Percentiles rank a stretch among this genome's conserved stretches.
Evolutionary conservation across 1,140 invertebrate species (phyloP).

Genomic region (Eriocheir sinensis): DNA sequence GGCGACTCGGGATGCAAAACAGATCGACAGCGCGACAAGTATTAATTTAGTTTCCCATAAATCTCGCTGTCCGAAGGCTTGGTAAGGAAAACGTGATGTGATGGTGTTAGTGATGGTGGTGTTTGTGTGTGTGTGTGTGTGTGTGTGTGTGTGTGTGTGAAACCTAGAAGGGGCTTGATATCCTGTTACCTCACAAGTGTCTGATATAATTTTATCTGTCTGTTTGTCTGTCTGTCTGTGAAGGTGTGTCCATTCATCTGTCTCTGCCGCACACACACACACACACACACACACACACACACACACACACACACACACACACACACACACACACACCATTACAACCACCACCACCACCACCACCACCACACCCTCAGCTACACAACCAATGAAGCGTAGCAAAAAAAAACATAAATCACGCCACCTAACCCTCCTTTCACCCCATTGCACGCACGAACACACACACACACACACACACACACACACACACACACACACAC

Average conservation of each 20-base stretch:
- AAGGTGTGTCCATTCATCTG: background rate
- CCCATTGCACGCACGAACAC: background rate
- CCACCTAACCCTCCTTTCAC: slow-evolving; percentile 8
- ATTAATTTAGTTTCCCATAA: background rate
- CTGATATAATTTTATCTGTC: too few relatives aligned
- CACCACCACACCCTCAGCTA: background rate
- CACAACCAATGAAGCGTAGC: background rate
- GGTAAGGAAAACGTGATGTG: background rate
- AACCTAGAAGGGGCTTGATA: too few relatives aligned
- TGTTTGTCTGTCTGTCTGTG: background rate
- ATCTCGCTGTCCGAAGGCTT: background rate
- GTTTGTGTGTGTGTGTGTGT: slow-evolving; percentile 19
- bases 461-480: slow-evolving; percentile 12
- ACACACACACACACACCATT: background rate
- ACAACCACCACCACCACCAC: too few relatives aligned
- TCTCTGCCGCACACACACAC: background rate
- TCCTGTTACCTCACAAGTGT: too few relatives aligned
- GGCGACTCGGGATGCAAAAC: background rate
- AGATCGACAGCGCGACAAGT: background rate
- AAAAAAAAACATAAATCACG: slow-evolving; percentile 33
- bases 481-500: slow-evolving; percentile 29
- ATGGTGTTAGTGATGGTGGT: background rate
- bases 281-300: too few relatives aligned
- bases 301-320: background rate
- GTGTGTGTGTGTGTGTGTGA: too few relatives aligned